These are phyloP conservation scores for Danio tinwini DNA, from an alignment of 2,797 vertebrate species.

Conservation along the genomic window DNA sequence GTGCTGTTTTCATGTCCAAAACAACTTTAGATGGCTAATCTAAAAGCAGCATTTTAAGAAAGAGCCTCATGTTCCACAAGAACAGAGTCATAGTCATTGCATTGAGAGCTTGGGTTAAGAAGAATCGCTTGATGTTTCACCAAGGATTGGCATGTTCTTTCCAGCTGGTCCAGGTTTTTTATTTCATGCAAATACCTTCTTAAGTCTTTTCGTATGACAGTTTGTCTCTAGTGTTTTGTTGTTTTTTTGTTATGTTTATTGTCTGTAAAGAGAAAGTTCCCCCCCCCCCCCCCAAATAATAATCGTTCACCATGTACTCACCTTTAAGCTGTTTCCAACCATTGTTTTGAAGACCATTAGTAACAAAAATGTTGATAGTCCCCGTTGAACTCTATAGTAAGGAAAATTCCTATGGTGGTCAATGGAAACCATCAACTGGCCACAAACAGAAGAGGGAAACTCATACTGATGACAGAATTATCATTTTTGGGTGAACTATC, in stretches of 20 bases:
- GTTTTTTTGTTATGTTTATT: constrained; percentile 29
- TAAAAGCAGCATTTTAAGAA: constrained; percentile 40
- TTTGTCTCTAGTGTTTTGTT: constrained; percentile 38
- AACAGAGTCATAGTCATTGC: constrained; percentile 53
- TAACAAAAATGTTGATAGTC: no score
- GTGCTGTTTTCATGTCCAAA: constrained; percentile 23
- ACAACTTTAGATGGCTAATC: constrained; percentile 55
- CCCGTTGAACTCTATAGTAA: no score
- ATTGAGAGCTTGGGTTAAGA: constrained; percentile 40
- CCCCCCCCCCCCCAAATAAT: no score
- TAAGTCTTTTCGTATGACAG: constrained; percentile 16
- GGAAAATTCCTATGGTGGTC: no score
- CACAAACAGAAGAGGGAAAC: no score
- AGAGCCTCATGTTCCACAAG: constrained; percentile 43
- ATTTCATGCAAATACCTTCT: constrained; percentile 9
- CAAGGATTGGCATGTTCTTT: constrained; percentile 2
- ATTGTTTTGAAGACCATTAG: no score
- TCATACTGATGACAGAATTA: no score
- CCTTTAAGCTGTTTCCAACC: no score
- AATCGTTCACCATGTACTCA: no score
- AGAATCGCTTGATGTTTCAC: neutral
- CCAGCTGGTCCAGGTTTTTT: constrained; percentile 11
- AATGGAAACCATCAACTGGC: no score
- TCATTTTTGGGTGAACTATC: no score
- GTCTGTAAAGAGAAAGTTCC: neutral